Evolutionary conservation across 2,797 vertebrate species (phyloP).

Genomic region (Amphiprion clarkii): DNA sequence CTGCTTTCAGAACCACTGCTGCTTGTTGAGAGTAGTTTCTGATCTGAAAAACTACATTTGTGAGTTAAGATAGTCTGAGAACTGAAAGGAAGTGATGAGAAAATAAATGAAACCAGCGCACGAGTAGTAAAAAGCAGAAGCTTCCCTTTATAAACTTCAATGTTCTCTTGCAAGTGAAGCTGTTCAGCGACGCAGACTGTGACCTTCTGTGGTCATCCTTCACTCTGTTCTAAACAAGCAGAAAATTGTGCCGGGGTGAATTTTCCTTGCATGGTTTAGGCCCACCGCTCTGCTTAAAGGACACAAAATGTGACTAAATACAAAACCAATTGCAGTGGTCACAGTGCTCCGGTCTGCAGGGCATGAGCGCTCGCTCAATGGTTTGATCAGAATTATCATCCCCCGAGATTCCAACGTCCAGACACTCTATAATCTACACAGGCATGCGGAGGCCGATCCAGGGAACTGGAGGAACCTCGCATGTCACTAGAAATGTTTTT

Average conservation of each 20-base stretch:
- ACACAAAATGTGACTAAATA: constrained; percentile 60
- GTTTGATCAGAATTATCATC: constrained; percentile 46
- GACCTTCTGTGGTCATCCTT: constrained; percentile 43
- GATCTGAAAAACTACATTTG: not conserved
- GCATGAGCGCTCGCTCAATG: constrained; percentile 15
- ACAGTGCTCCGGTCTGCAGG: constrained; percentile 44
- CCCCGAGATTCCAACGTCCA: constrained; percentile 40
- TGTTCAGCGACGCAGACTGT: not conserved
- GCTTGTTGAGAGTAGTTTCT: not conserved
- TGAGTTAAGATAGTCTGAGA: not conserved
- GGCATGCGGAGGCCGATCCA: constrained; percentile 15
- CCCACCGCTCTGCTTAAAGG: constrained; percentile 49
- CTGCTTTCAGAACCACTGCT: not conserved
- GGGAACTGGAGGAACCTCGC: constrained; percentile 31
- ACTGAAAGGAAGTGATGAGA: not conserved
- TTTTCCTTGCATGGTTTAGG: constrained; percentile 57
- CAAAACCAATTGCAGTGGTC: constrained; percentile 50
- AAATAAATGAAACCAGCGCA: not conserved
- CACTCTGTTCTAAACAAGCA: constrained; percentile 60
- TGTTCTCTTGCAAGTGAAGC: not conserved
- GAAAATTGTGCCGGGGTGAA: constrained; percentile 47
- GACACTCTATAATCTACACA: constrained; percentile 38
- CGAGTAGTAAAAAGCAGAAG: not conserved
- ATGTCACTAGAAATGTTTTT: not conserved
- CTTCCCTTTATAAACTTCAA: not conserved